Evolutionary conservation across 2,113 vertebrate genomes (phyloP).

Genomic region (Opisthocomus hoazin): DNA sequence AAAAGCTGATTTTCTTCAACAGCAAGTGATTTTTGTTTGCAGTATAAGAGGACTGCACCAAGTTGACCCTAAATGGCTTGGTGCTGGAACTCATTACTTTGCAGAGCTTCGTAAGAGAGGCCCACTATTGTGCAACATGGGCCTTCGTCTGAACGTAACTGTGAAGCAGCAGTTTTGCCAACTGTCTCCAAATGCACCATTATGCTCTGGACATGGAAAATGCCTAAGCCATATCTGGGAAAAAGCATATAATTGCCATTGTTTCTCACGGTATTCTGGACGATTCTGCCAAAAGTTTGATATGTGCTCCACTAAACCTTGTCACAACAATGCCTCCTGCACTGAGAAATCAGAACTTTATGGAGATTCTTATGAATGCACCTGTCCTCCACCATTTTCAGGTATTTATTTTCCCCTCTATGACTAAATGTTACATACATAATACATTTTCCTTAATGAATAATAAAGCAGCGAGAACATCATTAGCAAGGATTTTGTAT

Average conservation of each 20-base stretch:
- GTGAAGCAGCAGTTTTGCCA: constrained; percentile 78
- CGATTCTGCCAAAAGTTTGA: constrained; percentile 79
- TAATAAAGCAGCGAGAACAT: not conserved
- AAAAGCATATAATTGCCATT: constrained; percentile 73
- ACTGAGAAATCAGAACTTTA: constrained; percentile 38
- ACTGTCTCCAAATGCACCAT: constrained; percentile 50
- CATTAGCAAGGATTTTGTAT: not conserved
- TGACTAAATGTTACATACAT: not conserved
- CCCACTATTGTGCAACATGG: constrained; percentile 65
- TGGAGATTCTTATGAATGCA: constrained; percentile 67
- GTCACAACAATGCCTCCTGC: constrained; percentile 74
- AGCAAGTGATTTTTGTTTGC: constrained; percentile 69
- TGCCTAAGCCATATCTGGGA: constrained; percentile 75
- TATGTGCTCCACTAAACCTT: constrained; percentile 71
- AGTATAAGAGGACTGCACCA: constrained; percentile 62
- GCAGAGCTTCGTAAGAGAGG: constrained; percentile 67
- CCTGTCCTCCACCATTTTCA: constrained; percentile 73
- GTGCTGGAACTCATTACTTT: constrained; percentile 78
- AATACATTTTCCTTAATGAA: not conserved
- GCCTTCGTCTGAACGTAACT: constrained; percentile 76
- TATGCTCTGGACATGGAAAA: constrained; percentile 80
- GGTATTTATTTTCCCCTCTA: constrained; percentile 62
- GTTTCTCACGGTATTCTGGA: constrained; percentile 72
- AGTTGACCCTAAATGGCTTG: constrained; percentile 74
- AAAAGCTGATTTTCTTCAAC: not conserved